These are phyloP conservation scores for Drosophila trapezifrons DNA, from an alignment of 1,140 invertebrate genomes.

Conservation along the genomic window DNA sequence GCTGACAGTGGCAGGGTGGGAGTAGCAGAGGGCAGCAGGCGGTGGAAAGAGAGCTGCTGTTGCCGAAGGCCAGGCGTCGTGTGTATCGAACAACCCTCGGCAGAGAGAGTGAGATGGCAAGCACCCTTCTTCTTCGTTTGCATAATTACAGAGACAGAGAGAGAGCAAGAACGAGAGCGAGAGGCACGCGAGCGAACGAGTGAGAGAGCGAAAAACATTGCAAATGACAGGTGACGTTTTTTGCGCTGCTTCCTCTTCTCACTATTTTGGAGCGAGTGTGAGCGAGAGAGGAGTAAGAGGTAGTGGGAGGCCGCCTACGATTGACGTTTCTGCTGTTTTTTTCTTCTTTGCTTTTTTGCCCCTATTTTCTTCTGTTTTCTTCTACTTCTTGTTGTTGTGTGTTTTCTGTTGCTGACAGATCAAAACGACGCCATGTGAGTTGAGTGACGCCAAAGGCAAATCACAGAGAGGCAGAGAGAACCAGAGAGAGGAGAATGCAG, in stretches of 20 bases:
- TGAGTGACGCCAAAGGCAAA: conserved; percentile 50
- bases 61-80: conserved; percentile 39
- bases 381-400: conserved; percentile 11
- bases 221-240: conserved; percentile 80
- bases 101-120: conserved; percentile 23
- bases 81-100: conserved; percentile 51
- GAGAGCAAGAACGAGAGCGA: conserved; percentile 2
- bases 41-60: conserved; percentile 2
- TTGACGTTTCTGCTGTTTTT: conserved; percentile 39
- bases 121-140: conserved; percentile 51
- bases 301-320: conserved; percentile 35
- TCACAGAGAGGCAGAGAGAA: conserved; percentile 7
- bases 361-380: conserved; percentile 11
- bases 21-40: neutral
- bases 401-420: conserved; percentile 39
- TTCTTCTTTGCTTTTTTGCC: conserved; percentile 13
- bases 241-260: conserved; percentile 40
- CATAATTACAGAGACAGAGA: conserved; percentile 44
- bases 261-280: conserved; percentile 11
- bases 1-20: conserved; percentile 3
- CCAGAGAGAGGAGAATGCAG: conserved; percentile 9
- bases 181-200: neutral
- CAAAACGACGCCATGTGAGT: conserved; percentile 45
- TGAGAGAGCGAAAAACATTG: conserved; percentile 67
- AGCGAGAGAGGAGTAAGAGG: conserved; percentile 19